Base-by-base conservation (phyloP, 2,888 invertebrate genomes). In the Pristionchus japonicus region DNA sequence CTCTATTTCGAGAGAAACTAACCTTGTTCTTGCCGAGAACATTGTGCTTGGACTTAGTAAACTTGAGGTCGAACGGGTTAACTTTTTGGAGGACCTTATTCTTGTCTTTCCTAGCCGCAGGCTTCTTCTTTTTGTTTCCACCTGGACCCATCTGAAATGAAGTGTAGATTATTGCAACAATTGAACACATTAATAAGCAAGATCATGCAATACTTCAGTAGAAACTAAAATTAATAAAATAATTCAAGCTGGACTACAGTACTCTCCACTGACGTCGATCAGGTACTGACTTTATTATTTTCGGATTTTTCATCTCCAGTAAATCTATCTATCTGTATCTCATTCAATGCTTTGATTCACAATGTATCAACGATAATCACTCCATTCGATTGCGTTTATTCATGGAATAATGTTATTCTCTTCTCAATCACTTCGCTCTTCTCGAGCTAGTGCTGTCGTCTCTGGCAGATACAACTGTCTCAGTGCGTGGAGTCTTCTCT, bases 51-150 rank as follows among this genome's bases (percentile, higher is more conserved):
- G 89, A 85, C 67, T 89, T 89, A 82, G 91, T 92, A 91, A 92
- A 93, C 87, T 93, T 93, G 86, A 93, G 89, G 84, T 93, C 93
- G 84, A 93, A 93, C 0, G 93, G 93, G 86, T 93, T 93, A 31
- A 89, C 67, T 83, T 91, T 91, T 37, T 88, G 86, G 17, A 70
- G 47, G n/a, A 64, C 31, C 40, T 86, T 86, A 23, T 86, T 86
- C 70, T 34, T 67, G n/a, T 86, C 57, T 57, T 86, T 86, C 86
- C 40, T 67, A 11, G 40, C 67, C 47, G 86, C 70, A 7, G 67
- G 40, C 86, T 86, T 86, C 57, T 52, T 86, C 85, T 49, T 85
- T 34, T 85, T 77, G 52, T 49, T 83, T 31, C 52, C 34, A 31
- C 43, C 31, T 43, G 49, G 49, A 49, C 82, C 82, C 82, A 83